Base-by-base conservation (phyloP, 2,797 vertebrate genomes). In the Coranthus polyacanthus region DNA sequence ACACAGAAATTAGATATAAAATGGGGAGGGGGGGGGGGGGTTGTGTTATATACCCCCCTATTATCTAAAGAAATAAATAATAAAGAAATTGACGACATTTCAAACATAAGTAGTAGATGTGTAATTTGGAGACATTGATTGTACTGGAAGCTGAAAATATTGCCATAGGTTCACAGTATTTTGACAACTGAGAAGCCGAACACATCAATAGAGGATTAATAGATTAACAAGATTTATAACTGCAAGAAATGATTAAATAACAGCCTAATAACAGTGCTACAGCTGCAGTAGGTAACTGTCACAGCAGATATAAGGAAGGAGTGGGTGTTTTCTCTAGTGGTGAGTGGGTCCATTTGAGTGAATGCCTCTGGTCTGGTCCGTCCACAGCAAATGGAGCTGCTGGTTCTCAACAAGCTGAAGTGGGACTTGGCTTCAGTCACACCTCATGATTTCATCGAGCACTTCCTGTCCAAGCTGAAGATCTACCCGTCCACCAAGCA, bases 371-470 rank as follows among this genome's bases (percentile, higher is more conserved):
- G 16, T 89, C 83, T 87, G 72, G 12, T 87, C 63, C 67, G 13
- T 85, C 64, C 75, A 82, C 92, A 99, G 98, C 95, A 98, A 93
- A 99, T 98, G 97, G 97, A 99, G 91, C 92, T 99, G 86, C 92
- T 98, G 63, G 94, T 97, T 83, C 95, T 99, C 82, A 98, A 96
- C 94, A 98, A 98, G 81, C 95, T 99, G 86, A 98, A 98, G 91
- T 99, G 97, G 98, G 97, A 99, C 84, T 93, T 99, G 92, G 97
- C 98, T 0, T 96, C 98, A 43, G 96, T 96, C 88, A 98, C 97
- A 8, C 96, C 98, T 39, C 97, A 99, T 42, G 97, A 98, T 81
- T 99, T 99, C 95, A 97, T 99, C 29, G 97, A 99, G 85, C 97
- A 99, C 92, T 98, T 99, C 93, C 95, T 99, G 78, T 94, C 94